Evolutionary conservation across 1,140 invertebrate genomes (phyloP).

Genomic region (Neocloeon triangulifer): DNA sequence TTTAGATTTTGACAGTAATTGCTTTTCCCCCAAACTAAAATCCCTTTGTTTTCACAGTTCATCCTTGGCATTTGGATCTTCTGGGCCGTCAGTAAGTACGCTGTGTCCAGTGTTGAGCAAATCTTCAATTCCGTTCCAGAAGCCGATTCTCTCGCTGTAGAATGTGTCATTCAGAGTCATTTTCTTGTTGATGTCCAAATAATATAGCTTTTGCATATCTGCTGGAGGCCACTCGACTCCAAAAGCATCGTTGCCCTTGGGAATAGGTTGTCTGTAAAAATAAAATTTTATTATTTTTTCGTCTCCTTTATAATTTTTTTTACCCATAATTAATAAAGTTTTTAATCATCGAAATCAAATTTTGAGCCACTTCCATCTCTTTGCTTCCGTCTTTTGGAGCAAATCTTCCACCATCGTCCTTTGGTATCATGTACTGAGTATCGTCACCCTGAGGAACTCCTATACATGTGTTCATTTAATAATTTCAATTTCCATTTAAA

Average conservation of each 20-base stretch:
- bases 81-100: too few relatives aligned
- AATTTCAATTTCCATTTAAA: neutral
- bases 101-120: too few relatives aligned
- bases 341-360: conserved; percentile 1
- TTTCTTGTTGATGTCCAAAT: conserved; percentile 2
- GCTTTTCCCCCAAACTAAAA: too few relatives aligned
- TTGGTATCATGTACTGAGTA: conserved; percentile 3
- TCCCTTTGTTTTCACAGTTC: too few relatives aligned
- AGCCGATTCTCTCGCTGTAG: conserved; percentile 3
- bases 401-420: conserved; percentile 2
- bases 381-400: conserved; percentile 2
- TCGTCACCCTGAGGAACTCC: conserved; percentile 7
- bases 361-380: neutral
- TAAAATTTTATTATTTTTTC: neutral
- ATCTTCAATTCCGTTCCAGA: conserved; percentile 4
- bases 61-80: neutral
- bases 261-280: conserved; percentile 6
- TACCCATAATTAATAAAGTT: conserved; percentile 6
- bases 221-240: conserved; percentile 3
- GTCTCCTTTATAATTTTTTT: neutral
- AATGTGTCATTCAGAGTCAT: conserved; percentile 2
- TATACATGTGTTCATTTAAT: neutral
- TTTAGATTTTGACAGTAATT: too few relatives aligned
- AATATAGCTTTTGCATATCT: conserved; percentile 1
- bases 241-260: neutral